A percentile compares a stretch with the other conserved stretches of the same genome.
These are phyloP conservation scores for Cryptocephalus moraei DNA, from an alignment of 2,888 invertebrate species.

Conservation along the genomic window DNA sequence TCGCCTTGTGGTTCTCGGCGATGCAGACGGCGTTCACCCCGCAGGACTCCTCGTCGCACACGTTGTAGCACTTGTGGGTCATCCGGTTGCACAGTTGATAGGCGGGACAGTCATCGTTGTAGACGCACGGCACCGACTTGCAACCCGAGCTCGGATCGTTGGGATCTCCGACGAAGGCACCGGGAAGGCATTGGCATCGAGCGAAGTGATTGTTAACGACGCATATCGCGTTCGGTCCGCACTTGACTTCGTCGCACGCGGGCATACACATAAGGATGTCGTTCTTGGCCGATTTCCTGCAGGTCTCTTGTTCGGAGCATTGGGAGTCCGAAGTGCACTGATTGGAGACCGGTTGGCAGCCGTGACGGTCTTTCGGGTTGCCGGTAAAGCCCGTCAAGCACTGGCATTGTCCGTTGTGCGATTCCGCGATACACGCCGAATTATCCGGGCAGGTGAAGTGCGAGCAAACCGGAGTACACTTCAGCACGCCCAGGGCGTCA, in stretches of 20 bases:
- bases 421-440: constrained; percentile 65
- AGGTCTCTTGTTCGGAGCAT: constrained; percentile 74
- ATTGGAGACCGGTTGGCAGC: constrained; percentile 65
- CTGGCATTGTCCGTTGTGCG: constrained; percentile 70
- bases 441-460: constrained; percentile 78
- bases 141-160: constrained; percentile 66
- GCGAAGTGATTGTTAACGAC: constrained; percentile 83
- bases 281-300: constrained; percentile 48
- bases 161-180: constrained; percentile 78
- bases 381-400: constrained; percentile 77
- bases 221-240: constrained; percentile 82
- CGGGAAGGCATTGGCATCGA: constrained; percentile 82
- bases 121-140: constrained; percentile 73
- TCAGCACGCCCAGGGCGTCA: constrained; percentile 77
- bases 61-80: constrained; percentile 71
- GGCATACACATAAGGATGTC: constrained; percentile 59
- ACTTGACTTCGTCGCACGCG: constrained; percentile 66
- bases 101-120: constrained; percentile 73
- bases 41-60: constrained; percentile 72
- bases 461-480: constrained; percentile 68
- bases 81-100: constrained; percentile 73
- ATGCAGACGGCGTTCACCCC: constrained; percentile 83
- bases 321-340: constrained; percentile 71
- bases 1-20: constrained; percentile 70
- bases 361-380: constrained; percentile 81